These are phyloP conservation scores for Pelusios castaneus DNA, from an alignment of 2,113 vertebrate genomes.

Conservation along the genomic window DNA sequence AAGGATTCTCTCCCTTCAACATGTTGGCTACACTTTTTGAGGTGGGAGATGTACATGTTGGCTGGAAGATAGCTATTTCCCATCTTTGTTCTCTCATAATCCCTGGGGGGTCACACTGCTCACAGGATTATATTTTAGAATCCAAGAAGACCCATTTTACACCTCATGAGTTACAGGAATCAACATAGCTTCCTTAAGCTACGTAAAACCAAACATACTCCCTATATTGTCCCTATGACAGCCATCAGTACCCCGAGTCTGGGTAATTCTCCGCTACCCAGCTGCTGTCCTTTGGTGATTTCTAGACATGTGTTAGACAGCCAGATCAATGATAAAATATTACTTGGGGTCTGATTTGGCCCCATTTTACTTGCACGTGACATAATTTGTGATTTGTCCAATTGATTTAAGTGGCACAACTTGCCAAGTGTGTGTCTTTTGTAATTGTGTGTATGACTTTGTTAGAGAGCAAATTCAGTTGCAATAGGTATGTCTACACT, in stretches of 20 bases:
- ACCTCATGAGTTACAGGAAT: background rate
- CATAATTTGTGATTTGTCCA: background rate
- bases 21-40: background rate
- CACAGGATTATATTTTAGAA: background rate
- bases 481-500: no score
- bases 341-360: background rate
- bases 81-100: background rate
- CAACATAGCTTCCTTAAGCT: background rate
- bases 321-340: background rate
- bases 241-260: no score
- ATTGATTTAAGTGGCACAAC: background rate
- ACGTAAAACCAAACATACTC: background rate
- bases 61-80: background rate
- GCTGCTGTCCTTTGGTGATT: background rate
- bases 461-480: background rate
- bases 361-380: background rate
- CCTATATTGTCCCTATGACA: background rate
- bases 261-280: background rate
- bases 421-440: background rate
- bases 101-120: background rate
- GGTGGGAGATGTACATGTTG: background rate
- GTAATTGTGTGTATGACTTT: background rate
- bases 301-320: background rate
- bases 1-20: background rate
- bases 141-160: background rate